Conservation (phyloP, 2,113 vertebrate genomes). For the Talpa occidentalis region DNA sequence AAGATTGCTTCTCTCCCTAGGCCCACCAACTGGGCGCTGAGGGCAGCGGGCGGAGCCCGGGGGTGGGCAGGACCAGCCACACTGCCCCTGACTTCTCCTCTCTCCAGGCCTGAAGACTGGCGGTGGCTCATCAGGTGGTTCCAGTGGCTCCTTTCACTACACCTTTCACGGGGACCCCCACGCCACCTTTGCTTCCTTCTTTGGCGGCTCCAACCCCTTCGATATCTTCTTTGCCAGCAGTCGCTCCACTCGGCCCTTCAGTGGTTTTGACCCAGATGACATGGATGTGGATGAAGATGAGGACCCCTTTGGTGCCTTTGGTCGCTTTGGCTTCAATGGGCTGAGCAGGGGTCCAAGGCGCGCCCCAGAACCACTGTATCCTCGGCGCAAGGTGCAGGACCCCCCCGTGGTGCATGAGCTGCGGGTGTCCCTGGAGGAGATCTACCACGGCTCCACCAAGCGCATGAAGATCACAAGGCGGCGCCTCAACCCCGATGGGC, state of each 20-base stretch:
- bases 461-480: slow-evolving; percentile 98
- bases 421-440: slow-evolving; percentile 97
- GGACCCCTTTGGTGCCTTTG: slow-evolving; percentile 94
- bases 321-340: slow-evolving; percentile 94
- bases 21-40: background rate
- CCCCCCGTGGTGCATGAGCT: slow-evolving; percentile 97
- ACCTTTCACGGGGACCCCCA: slow-evolving; percentile 99
- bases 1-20: slow-evolving; percentile 22
- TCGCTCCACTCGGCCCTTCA: slow-evolving; percentile 90
- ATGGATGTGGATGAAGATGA: slow-evolving; percentile 93
- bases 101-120: slow-evolving; percentile 95
- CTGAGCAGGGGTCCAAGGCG: slow-evolving; percentile 94
- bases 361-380: slow-evolving; percentile 91
- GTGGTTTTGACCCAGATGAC: slow-evolving; percentile 94
- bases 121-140: slow-evolving; percentile 92
- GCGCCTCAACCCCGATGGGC: slow-evolving; percentile 94
- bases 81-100: slow-evolving; percentile 68
- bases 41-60: background rate
- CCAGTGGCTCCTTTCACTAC: slow-evolving; percentile 96
- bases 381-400: slow-evolving; percentile 93
- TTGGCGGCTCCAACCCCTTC: slow-evolving; percentile 98
- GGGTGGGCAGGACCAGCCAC: background rate
- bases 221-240: slow-evolving; percentile 97
- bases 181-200: slow-evolving; percentile 98
- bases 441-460: slow-evolving; percentile 98